Percentiles rank a stretch among this genome's conserved stretches.
These are phyloP conservation scores for Hydra vulgaris DNA, from an alignment of 30 jellyfish, hydroid and myxozoan genomes.

Conservation along the genomic window DNA sequence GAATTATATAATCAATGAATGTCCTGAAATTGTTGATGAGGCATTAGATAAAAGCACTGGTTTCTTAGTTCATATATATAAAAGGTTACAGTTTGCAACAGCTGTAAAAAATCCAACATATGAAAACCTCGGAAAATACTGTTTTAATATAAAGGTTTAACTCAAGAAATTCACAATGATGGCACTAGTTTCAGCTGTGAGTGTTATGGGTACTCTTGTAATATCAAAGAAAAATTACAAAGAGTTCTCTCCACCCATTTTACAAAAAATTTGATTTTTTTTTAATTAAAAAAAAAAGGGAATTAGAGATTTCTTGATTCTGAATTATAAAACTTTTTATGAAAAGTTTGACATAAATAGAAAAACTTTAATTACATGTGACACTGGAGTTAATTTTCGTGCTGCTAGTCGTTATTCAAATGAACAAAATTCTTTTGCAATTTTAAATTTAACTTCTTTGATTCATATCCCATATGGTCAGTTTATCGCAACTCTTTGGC, in stretches of 20 bases:
- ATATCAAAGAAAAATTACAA: background rate
- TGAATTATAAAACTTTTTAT: background rate
- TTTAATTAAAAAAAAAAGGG: background rate
- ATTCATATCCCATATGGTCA: background rate
- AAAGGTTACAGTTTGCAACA: background rate
- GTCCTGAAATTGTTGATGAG: background rate
- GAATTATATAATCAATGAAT: background rate
- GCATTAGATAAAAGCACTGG: background rate
- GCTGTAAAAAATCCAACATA: background rate
- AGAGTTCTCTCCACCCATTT: background rate
- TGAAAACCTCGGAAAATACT: background rate
- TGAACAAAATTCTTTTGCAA: conserved; percentile 4
- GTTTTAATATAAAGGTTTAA: background rate
- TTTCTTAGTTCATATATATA: background rate
- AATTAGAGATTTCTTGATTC: background rate
- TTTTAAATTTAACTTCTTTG: background rate
- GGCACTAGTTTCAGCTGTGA: background rate
- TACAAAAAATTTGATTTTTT: background rate
- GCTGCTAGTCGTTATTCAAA: background rate
- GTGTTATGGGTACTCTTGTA: background rate
- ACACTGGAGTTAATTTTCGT: background rate
- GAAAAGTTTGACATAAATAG: background rate
- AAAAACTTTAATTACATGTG: background rate
- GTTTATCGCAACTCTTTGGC: background rate
- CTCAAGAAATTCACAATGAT: background rate